Conservation (phyloP, 2,888 invertebrate genomes). For the Eucriotettix oculatus region DNA sequence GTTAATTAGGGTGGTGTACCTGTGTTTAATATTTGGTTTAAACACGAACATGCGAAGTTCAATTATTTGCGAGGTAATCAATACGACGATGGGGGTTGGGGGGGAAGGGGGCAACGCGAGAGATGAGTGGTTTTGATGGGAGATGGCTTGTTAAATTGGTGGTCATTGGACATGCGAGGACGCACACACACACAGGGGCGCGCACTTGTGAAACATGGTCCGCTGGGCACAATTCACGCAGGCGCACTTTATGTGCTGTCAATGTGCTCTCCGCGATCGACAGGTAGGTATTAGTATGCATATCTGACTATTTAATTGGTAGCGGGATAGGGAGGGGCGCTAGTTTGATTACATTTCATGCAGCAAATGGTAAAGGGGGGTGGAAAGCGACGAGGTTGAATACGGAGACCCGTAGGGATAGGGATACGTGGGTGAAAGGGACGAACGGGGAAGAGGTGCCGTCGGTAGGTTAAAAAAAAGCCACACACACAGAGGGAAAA, state of each 20-base stretch:
- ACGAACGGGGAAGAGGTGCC: not conserved
- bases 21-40: not conserved
- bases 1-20: not conserved
- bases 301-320: slow-evolving; percentile 10
- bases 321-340: not conserved
- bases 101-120: not conserved
- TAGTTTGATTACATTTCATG: slow-evolving; percentile 8
- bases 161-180: slow-evolving; percentile 18
- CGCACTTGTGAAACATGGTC: slow-evolving; percentile 9
- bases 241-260: slow-evolving; percentile 10
- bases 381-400: not conserved
- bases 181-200: slow-evolving; percentile 3
- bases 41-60: not conserved
- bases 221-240: slow-evolving; percentile 9
- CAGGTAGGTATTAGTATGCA: slow-evolving; percentile 11
- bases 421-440: not conserved
- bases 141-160: slow-evolving; percentile 16
- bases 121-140: slow-evolving; percentile 8
- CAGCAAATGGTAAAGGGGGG: slow-evolving; percentile 5
- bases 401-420: not conserved
- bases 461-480: not conserved
- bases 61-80: slow-evolving; percentile 1
- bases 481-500: not conserved
- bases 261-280: slow-evolving; percentile 7
- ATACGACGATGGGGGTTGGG: too few relatives aligned